Evolutionary conservation across 2,888 invertebrate genomes (phyloP), one percentile per base, ranked within the genome.

Genomic region (Parnassius glacialis): DNA sequence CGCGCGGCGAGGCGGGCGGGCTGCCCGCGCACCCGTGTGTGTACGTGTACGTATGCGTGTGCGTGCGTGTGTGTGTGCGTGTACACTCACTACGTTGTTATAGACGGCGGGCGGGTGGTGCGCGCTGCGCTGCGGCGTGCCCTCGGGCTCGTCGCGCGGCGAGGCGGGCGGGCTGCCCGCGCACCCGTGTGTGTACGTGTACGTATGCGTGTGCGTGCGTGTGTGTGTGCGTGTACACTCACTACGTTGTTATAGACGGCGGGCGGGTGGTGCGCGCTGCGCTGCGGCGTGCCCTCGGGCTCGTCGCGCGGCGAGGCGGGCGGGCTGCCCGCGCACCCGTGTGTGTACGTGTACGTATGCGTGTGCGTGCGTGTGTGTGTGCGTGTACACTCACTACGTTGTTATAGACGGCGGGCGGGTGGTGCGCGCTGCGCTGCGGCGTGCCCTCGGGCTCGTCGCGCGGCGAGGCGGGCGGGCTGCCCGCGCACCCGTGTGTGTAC

Each of bases 1-100:
- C 71, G 0, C 76, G 76, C 2, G 80, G 79, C 10, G 84, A 78
- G 53, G 80, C 59, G 74, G 84, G 79, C 74, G 48, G 73, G 59
- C 68, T 73, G 68, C 65, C 57, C 57, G 70, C 25, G 70, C 52
- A 43, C 61, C 70, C 52, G 16, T 20, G 16, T 20, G 16, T 20
- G 20, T 20, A 20, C 20, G 20, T 20, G 20, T 20, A 20, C 20
- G 20, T 20, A 20, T 20, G 20, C 20, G 20, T 20, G 20, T 20
- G n/a, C 5, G 5, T 45, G 12, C 7, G n/a, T n/a, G n/a, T n/a
- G 45, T 45, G 5, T 34, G 34, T 34, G 7, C 34, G 34, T 34
- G 34, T 34, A 5, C 45, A 12, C 43, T 45, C 45, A 45, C 45
- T 11, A 12, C 12, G 45, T n/a, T 80, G 60, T 83, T 84, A 60